Evolutionary conservation across 2,113 vertebrate species (phyloP), one percentile per base, ranked within the genome.

Genomic region (Ophthalmolycus amberensis): DNA sequence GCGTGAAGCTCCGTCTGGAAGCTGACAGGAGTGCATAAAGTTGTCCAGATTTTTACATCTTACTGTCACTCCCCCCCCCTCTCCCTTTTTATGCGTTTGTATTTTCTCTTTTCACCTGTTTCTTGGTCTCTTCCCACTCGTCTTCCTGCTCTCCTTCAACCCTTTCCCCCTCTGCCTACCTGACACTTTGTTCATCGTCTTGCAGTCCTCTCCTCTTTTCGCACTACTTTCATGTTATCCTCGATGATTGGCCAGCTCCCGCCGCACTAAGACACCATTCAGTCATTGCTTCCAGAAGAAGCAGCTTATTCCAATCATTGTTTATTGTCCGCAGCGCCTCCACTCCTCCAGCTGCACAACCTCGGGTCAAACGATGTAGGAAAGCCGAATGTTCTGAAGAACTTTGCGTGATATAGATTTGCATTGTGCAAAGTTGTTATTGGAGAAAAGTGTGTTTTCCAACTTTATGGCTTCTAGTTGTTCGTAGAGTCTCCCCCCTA

Each of bases 401-500:
- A 46, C 14, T 18, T 69, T 75, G 40, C 54, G 68, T 12, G 44
- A 54, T 81, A 85, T 79, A 65, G 38, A 73, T 85, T 66, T 85
- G 72, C 52, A 29, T 56, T 2, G 4, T 50, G 60, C 81, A 86
- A 89, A 84, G 65, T 83, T 16, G 4, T 83, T 85, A 77, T 72
- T 90, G 68, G 82, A 88, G 40, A 67, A 77, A 80, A 62, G 80
- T 83, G 73, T 82, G 46, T 90, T 90, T 90, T 85, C 42, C 54
- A 60, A 74, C 40, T 29, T 42, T 75, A 25, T 83, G 56, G 63
- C 56, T 64, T 65, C 38, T 52, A 58, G 75, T 62, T 78, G 63
- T 71, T 84, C 71, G 29, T 70, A 75, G 62, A 62, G 68, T 85
- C 58, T 87, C 67, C 44, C 29, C 25, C 44, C 80, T 77, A 69